phyloP scores from a whole-genome alignment of 2,113 vertebrate species.

The Gallinago jamesoni region DNA sequence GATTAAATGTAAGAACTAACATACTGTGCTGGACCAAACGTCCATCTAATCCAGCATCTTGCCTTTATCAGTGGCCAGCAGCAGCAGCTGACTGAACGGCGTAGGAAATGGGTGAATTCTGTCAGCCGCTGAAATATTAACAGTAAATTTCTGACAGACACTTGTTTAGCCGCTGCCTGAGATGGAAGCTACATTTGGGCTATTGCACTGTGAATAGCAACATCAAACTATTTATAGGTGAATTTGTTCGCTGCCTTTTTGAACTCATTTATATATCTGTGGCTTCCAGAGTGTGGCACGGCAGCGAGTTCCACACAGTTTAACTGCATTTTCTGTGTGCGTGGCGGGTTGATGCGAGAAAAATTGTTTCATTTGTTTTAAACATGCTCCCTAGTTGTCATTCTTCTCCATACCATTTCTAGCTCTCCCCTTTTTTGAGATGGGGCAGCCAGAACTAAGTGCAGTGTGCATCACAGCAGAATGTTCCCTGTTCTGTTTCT shows the following conservation, averaged over 20 bases:
- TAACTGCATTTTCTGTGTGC: background rate
- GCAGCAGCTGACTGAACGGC: slow-evolving; percentile 36
- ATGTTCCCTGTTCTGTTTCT: background rate
- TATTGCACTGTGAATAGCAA: slow-evolving; percentile 28
- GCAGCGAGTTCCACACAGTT: background rate
- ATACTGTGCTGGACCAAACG: slow-evolving; percentile 20
- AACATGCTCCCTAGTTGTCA: background rate
- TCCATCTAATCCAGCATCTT: slow-evolving; percentile 50
- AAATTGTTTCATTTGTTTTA: background rate
- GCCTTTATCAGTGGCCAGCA: slow-evolving; percentile 42
- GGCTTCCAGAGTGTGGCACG: background rate
- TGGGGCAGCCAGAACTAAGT: background rate
- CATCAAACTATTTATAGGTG: slow-evolving; percentile 44
- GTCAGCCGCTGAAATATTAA: slow-evolving; percentile 38
- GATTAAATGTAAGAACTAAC: slow-evolving; percentile 17
- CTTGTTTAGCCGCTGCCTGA: slow-evolving; percentile 16
- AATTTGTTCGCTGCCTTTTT: slow-evolving; percentile 29
- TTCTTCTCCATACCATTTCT: background rate
- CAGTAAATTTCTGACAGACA: slow-evolving; percentile 33
- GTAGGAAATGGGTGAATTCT: slow-evolving; percentile 42
- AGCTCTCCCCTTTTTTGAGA: background rate
- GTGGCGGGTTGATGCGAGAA: background rate
- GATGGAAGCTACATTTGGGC: slow-evolving; percentile 27
- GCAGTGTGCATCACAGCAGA: background rate
- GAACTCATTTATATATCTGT: background rate